A percentile compares a stretch with the other conserved stretches of the same genome.
Evolutionary conservation across 2,113 vertebrate species (phyloP).

Genomic region (Platichthys flesus): DNA sequence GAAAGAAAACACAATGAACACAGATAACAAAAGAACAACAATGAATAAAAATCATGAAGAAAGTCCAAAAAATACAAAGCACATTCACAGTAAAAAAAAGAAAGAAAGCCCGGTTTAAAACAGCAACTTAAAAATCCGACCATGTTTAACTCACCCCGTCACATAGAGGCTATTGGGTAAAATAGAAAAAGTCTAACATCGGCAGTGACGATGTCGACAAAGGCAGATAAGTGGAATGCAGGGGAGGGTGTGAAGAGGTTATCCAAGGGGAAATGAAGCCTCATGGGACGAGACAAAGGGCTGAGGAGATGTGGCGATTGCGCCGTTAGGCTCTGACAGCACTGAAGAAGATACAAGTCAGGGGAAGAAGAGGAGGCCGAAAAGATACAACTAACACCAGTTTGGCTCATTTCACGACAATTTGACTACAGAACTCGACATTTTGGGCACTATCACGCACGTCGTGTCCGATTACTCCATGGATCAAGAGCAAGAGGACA

Average conservation of each 20-base stretch:
- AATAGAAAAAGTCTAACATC: neutral
- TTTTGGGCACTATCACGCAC: neutral
- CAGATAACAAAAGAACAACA: too few species aligned
- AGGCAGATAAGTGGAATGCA: neutral
- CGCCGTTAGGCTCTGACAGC: neutral
- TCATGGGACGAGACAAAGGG: conserved; percentile 35
- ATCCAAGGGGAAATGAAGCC: conserved; percentile 30
- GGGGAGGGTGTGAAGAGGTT: conserved; percentile 3
- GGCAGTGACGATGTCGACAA: neutral
- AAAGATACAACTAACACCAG: neutral
- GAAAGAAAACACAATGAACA: too few species aligned
- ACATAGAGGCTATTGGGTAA: neutral
- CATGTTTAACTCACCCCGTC: too few species aligned
- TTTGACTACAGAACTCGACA: too few species aligned
- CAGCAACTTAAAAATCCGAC: too few species aligned
- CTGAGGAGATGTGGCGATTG: conserved; percentile 38
- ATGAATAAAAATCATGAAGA: too few species aligned
- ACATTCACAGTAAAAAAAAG: too few species aligned
- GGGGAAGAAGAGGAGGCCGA: neutral
- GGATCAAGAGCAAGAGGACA: conserved; percentile 5
- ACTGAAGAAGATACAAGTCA: too few species aligned
- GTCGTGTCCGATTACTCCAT: neutral
- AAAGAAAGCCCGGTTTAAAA: too few species aligned
- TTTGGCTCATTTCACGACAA: neutral
- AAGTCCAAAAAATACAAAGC: too few species aligned